phyloP scores from a whole-genome alignment of 2,888 invertebrate genomes.

The Cancer borealis region DNA sequence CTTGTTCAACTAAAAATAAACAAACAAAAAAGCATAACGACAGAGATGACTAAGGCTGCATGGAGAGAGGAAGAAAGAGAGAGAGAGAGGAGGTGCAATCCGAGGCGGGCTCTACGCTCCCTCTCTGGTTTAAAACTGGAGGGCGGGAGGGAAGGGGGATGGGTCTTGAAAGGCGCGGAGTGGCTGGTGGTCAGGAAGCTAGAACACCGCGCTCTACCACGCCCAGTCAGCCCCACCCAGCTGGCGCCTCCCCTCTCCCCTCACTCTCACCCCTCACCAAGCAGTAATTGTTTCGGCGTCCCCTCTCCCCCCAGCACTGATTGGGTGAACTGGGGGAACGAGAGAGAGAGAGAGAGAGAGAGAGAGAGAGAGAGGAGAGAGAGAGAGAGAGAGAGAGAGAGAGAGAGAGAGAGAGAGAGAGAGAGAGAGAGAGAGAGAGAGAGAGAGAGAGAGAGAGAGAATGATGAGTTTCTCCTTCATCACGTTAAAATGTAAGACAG shows the following conservation, averaged over 20 bases:
- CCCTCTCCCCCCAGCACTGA: not conserved
- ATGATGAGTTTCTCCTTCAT: not conserved
- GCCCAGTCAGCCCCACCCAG: not conserved
- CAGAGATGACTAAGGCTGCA: not conserved
- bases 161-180: not conserved
- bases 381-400: no score
- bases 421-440: conserved; percentile 26
- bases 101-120: not conserved
- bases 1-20: not conserved
- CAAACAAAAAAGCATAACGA: not conserved
- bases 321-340: not conserved
- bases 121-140: not conserved
- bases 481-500: not conserved
- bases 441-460: not conserved
- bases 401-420: not conserved
- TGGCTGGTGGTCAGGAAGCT: not conserved
- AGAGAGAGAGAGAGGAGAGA: conserved; percentile 4
- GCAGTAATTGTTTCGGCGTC: not conserved
- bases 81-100: not conserved
- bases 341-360: conserved; percentile 17
- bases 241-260: not conserved
- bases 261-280: not conserved
- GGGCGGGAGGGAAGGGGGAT: not conserved
- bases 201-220: not conserved
- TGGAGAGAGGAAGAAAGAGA: not conserved